Conservation (phyloP, 2,888 invertebrate genomes). For the Nysson spinosus region DNA sequence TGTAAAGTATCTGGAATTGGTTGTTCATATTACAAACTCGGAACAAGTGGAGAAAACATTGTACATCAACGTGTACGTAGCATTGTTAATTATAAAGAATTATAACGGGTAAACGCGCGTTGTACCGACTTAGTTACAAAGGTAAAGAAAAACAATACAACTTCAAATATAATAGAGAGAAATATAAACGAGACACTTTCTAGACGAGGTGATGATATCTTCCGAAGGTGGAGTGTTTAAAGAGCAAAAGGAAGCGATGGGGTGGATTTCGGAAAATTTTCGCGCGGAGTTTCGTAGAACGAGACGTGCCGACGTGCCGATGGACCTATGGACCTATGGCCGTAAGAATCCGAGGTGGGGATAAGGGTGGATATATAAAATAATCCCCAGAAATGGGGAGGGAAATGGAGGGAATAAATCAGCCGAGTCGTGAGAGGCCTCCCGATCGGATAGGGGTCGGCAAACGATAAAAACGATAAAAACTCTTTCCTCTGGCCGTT, state of each 20-base stretch:
- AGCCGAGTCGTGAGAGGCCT: constrained; percentile 63
- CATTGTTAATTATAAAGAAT: no score
- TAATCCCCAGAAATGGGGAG: constrained; percentile 65
- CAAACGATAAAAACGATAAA: constrained; percentile 61
- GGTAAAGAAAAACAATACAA: no score
- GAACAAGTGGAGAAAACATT: no score
- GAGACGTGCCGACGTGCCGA: constrained; percentile 30
- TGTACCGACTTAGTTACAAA: no score
- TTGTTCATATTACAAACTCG: no score
- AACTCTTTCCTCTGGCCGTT: constrained; percentile 55
- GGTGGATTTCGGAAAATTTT: constrained; percentile 35
- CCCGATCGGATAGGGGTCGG: constrained; percentile 62
- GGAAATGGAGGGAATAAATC: constrained; percentile 67
- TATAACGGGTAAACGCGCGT: no score
- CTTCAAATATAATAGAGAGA: no score
- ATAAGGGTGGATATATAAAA: constrained; percentile 57
- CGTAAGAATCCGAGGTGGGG: constrained; percentile 11
- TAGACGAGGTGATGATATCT: no score
- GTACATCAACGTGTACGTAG: no score
- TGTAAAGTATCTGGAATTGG: no score
- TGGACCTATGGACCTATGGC: not conserved
- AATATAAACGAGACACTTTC: no score
- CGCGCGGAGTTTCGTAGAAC: no score
- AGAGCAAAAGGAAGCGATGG: constrained; percentile 6
- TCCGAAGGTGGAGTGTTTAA: constrained; percentile 30